phyloP scores from a whole-genome alignment of 2,113 vertebrate genomes.

The Caloenas nicobarica region DNA sequence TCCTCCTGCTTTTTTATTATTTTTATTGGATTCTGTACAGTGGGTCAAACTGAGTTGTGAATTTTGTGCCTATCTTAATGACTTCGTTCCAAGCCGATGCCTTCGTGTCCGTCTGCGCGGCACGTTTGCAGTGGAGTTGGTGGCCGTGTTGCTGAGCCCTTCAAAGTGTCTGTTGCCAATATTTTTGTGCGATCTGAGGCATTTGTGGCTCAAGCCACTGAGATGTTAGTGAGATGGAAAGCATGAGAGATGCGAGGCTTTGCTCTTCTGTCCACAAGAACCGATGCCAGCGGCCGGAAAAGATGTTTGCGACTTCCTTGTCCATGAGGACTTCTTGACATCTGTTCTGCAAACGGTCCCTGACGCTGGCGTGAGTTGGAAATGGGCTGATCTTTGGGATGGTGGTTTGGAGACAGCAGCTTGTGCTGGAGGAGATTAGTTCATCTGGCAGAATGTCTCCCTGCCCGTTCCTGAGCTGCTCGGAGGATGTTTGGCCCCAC shows the following conservation, averaged over 20 bases:
- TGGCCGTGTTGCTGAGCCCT: background rate
- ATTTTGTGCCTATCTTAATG: background rate
- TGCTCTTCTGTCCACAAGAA: background rate
- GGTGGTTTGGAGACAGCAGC: background rate
- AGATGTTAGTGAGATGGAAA: background rate
- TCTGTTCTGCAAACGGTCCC: background rate
- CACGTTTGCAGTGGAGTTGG: rapidly evolving
- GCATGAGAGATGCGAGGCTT: background rate
- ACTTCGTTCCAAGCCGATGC: background rate
- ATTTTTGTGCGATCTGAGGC: background rate
- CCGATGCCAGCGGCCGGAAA: background rate
- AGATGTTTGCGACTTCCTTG: background rate
- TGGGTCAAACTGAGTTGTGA: background rate
- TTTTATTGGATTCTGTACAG: background rate
- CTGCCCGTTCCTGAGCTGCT: background rate
- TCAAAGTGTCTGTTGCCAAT: background rate
- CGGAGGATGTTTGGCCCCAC: background rate
- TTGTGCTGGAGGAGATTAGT: background rate
- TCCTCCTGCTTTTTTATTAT: background rate
- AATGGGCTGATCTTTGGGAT: background rate
- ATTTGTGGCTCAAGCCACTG: background rate
- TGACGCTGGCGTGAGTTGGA: background rate
- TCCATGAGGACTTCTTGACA: background rate
- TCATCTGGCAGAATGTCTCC: background rate
- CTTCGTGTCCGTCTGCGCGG: rapidly evolving